phyloP scores from a whole-genome alignment of 2,797 vertebrate species.

The Paedocypris micromegethes region DNA sequence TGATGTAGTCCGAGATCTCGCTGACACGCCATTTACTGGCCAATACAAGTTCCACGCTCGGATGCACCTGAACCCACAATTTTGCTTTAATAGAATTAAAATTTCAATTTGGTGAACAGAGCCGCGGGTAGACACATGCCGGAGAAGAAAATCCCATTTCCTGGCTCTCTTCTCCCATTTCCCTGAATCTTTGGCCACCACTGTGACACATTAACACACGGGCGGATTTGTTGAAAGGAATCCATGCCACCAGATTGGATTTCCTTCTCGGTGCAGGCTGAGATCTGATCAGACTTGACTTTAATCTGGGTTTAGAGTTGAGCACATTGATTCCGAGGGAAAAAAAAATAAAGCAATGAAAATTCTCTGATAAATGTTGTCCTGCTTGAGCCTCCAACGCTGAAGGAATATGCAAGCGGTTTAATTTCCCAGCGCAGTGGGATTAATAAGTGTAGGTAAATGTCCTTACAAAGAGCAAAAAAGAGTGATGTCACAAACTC shows the following conservation, averaged over 20 bases:
- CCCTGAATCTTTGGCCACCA: slow-evolving; percentile 20
- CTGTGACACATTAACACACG: slow-evolving; percentile 49
- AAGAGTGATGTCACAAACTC: too few relatives aligned
- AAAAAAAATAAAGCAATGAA: slow-evolving; percentile 13
- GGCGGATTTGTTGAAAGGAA: slow-evolving; percentile 44
- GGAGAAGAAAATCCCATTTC: slow-evolving; percentile 45
- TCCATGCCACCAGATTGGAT: slow-evolving; percentile 52
- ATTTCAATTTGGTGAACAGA: slow-evolving; percentile 48
- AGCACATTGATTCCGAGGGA: slow-evolving; percentile 15
- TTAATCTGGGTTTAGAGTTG: slow-evolving; percentile 40
- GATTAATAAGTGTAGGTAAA: too few relatives aligned
- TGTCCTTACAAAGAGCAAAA: too few relatives aligned
- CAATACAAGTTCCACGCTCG: slow-evolving; percentile 31
- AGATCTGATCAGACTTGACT: slow-evolving; percentile 50
- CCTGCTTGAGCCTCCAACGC: too few relatives aligned
- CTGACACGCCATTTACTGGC: slow-evolving; percentile 45
- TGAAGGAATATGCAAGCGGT: too few relatives aligned
- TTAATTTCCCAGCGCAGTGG: too few relatives aligned
- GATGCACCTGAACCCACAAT: slow-evolving; percentile 40
- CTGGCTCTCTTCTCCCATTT: slow-evolving; percentile 37
- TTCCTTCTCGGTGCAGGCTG: slow-evolving; percentile 27
- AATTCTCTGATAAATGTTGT: too few relatives aligned
- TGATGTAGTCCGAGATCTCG: slow-evolving; percentile 22
- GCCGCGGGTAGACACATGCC: slow-evolving; percentile 21
- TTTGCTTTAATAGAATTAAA: slow-evolving; percentile 50